Conservation (phyloP, 2,797 vertebrate genomes). For the Capromys pilorides region DNA sequence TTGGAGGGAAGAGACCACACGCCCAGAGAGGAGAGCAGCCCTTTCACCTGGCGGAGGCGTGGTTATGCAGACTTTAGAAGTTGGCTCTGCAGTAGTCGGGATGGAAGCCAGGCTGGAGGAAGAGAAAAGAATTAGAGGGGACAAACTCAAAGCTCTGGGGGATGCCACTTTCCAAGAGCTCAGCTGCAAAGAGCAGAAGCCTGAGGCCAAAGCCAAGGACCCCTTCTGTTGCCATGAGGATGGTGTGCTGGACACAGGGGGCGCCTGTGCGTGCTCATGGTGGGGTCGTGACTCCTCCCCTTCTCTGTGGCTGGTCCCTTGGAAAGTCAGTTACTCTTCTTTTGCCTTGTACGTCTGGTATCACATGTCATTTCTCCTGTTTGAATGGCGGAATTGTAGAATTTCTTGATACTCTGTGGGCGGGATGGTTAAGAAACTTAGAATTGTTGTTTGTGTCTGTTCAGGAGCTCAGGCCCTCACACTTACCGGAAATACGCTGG, state of each 20-base stretch:
- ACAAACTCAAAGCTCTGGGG: background rate
- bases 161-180: background rate
- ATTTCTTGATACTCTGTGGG: background rate
- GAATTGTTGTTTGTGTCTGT: background rate
- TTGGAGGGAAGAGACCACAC: background rate
- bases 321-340: slow-evolving; percentile 49
- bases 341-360: background rate
- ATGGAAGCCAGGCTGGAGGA: slow-evolving; percentile 39
- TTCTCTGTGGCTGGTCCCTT: background rate
- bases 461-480: background rate
- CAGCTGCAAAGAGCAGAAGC: background rate
- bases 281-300: background rate
- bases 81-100: background rate
- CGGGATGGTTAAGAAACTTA: background rate
- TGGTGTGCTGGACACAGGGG: background rate
- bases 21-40: background rate
- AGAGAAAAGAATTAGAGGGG: background rate
- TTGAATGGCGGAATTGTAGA: background rate
- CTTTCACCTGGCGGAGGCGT: background rate
- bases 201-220: background rate
- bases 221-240: background rate
- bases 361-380: background rate
- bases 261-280: background rate
- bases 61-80: slow-evolving; percentile 45
- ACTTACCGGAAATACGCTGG: background rate